Base-by-base conservation (phyloP, 2,888 invertebrate genomes). In the Hermodice carunculata region DNA sequence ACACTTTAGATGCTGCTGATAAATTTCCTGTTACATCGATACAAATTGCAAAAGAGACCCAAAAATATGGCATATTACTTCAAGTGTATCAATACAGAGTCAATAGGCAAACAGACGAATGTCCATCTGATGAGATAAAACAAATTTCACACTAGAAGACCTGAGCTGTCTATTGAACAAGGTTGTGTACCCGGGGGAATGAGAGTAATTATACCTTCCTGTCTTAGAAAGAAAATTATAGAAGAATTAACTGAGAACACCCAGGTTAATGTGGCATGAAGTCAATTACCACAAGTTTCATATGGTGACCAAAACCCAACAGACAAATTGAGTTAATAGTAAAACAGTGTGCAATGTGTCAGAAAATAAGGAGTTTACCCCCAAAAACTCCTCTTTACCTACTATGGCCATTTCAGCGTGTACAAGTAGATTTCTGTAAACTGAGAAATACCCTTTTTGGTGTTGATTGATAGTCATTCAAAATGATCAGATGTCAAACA, bases 161-260 rank as follows among this genome's bases (percentile, higher is more conserved):
- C 44, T 31, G 44, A 58, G 29, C n/a, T 58, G n/a, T 58, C 58
- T 6, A 19, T 28, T 3, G 58, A 46, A n/a, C 43, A 58, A 22
- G 58, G 58, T 29, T 58, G 58, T 31, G 6, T 58, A 17, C 44
- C 46, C 11, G 26, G 58, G 58, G 58, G 58, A 4, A 26, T 26
- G 17, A 46, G 58, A 28, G 58, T 58, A n/a, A 24, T 58, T 26
- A 46, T 58, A 19, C 58, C 58, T 3, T 4, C 26, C 6, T 14
- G 17, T 17, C 46, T 58, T 6, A 28, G n/a, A 29, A 19, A 46
- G 26, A 29, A 14, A 11, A 17, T 58, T 6, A 11, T 58, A 6
- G 44, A 44, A 8, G 58, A 58, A 19, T 29, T 58, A 28, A 58
- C 28, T 44, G 29, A 31, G 58, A 58, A 11, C 58, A 58, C n/a